Base-by-base conservation (phyloP, 1,140 invertebrate genomes). In the Trypoxylus dichotomus region DNA sequence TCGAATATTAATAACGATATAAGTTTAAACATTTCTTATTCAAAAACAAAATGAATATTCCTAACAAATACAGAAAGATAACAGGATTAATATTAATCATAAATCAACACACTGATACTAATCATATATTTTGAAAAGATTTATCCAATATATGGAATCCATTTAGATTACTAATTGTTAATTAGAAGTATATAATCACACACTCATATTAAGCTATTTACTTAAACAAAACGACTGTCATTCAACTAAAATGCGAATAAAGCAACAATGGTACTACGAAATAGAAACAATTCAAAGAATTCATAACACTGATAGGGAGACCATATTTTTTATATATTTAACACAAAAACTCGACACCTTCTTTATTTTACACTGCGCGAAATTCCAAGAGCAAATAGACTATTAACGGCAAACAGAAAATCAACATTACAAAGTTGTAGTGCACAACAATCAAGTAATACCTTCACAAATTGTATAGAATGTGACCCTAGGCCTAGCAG, bases 401-500 rank as follows among this genome's bases (percentile, higher is more conserved):
- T 54, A 54, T 3, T 15, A 6, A n/a, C 0, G 7, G 47, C 6
- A 6, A n/a, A 19, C 1, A n/a, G n/a, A 54, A 54, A 19, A 54
- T 19, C 19, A 54, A 54, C 2, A n/a, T 54, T 54, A 19, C 47
- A 19, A 54, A n/a, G 15, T 15, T n/a, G 47, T 54, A 54, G 2
- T n/a, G 15, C 47, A n/a, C 15, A 19, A 41, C 72, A 74, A 74
- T 74, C 13, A 3, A 5, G 19, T 74, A n/a, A 27, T 24, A 15
- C 32, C n/a, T 71, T 43, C n/a, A 42, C 5, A n/a, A 43, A 32
- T 32, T 74, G 19, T 74, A 25, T 42, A 42, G 29, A 77, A 79
- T 77, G 75, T 54, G 81, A 83, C 82, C 79, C 80, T 81, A 54
- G 47, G 47, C n/a, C 47, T 54, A n/a, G 47, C 19, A 79, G 80